phyloP scores from a whole-genome alignment of 2,797 vertebrate species.

The Miichthys miiuy region DNA sequence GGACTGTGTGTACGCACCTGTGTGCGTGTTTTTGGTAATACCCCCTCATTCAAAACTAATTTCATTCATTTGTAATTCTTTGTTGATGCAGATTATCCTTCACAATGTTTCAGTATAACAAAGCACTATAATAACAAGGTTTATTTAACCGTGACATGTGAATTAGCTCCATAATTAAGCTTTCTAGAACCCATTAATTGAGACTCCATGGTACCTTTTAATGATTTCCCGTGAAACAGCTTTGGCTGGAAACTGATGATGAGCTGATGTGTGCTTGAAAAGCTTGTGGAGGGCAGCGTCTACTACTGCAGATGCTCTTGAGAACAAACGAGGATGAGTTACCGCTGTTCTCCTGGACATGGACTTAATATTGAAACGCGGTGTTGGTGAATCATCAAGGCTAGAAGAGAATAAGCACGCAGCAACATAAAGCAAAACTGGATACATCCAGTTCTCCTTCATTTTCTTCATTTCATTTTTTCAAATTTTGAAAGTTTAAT shows the following conservation, averaged over 20 bases:
- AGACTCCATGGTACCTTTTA: conserved; percentile 19
- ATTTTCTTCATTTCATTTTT: not conserved
- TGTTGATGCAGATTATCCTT: conserved; percentile 20
- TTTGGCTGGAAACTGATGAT: not conserved
- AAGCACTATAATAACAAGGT: conserved; percentile 14
- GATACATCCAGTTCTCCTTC: not conserved
- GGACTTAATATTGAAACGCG: not conserved
- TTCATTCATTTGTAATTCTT: conserved; percentile 32
- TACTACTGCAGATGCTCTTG: not conserved
- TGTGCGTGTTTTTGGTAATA: conserved; percentile 17
- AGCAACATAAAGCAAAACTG: not conserved
- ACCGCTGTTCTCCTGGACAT: not conserved
- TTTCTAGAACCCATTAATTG: conserved; percentile 29
- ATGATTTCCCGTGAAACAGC: conserved; percentile 5
- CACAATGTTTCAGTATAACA: conserved; percentile 20
- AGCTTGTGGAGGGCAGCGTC: not conserved
- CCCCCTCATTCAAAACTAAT: conserved; percentile 14
- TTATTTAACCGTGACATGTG: conserved; percentile 38
- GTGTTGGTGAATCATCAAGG: not conserved
- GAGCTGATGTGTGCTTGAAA: conserved; percentile 8
- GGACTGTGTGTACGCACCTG: not conserved
- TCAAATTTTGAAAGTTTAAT: conserved; percentile 25
- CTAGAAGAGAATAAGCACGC: not conserved
- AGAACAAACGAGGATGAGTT: not conserved
- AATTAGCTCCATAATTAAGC: conserved; percentile 43